phyloP scores from a whole-genome alignment of 2,797 vertebrate genomes.

The Lerista edwardsae region DNA sequence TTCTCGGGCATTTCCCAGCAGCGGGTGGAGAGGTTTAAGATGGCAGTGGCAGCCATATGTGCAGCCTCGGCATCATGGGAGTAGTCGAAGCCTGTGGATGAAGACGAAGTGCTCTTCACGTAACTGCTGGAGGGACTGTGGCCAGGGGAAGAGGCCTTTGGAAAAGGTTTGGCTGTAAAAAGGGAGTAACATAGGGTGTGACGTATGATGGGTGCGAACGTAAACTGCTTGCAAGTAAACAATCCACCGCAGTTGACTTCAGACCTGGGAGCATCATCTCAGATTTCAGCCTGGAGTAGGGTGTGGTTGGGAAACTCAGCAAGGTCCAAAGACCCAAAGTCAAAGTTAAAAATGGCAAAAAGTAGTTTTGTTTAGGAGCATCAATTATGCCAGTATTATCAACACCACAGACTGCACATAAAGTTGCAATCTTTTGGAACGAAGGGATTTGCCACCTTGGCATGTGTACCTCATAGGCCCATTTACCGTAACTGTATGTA shows the following conservation, averaged over 20 bases:
- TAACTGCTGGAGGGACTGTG: constrained; percentile 86
- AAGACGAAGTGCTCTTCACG: constrained; percentile 85
- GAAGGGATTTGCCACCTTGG: not conserved
- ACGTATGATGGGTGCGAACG: not conserved
- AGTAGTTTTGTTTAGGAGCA: not conserved
- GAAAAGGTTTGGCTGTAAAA: constrained; percentile 80
- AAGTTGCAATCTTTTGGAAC: not conserved
- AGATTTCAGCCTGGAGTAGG: not conserved
- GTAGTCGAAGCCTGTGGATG: constrained; percentile 92
- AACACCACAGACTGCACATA: not conserved
- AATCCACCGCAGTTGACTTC: not conserved
- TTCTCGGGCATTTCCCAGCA: constrained; percentile 99
- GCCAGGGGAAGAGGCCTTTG: constrained; percentile 87
- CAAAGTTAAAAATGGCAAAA: not conserved
- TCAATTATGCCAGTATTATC: too few species aligned
- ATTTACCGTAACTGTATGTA: too few species aligned
- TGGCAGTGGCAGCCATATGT: constrained; percentile 97
- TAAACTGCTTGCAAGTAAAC: not conserved
- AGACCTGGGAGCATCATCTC: too few species aligned
- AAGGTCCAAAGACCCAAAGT: not conserved
- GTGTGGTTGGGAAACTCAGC: too few species aligned
- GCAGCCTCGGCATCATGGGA: constrained; percentile 95
- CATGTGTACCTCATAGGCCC: too few species aligned
- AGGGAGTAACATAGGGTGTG: constrained; percentile 63
- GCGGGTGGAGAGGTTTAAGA: constrained; percentile 96